Percentiles rank a stretch among this genome's conserved stretches.
Conservation (phyloP, 1,140 invertebrate genomes). For the Drosophila sulfurigaster region DNA sequence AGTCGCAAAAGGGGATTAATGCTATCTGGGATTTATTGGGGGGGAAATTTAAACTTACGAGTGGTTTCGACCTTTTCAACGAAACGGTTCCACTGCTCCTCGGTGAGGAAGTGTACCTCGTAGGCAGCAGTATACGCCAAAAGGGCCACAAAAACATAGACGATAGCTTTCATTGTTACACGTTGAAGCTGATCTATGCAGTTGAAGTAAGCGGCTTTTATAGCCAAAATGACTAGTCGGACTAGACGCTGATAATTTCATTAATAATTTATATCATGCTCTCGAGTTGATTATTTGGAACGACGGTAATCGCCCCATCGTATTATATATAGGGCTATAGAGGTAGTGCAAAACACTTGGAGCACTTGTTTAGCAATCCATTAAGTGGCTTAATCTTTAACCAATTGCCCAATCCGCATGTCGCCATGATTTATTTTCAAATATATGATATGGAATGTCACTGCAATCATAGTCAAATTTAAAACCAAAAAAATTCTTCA, state of each 20-base stretch:
- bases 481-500: background rate
- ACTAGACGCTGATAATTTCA: conserved; percentile 27
- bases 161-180: conserved; percentile 65
- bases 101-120: conserved; percentile 63
- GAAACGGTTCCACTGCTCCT: conserved; percentile 71
- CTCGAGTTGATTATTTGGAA: conserved; percentile 34
- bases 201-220: conserved; percentile 51
- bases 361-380: conserved; percentile 30
- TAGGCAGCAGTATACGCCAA: conserved; percentile 69
- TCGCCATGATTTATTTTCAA: conserved; percentile 47
- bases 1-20: conserved; percentile 7
- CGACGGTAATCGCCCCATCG: conserved; percentile 45
- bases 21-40: background rate
- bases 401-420: conserved; percentile 63
- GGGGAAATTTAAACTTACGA: conserved; percentile 54
- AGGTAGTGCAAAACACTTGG: conserved; percentile 50
- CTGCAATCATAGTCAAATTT: conserved; percentile 42
- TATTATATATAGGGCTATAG: conserved; percentile 39
- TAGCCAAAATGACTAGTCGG: conserved; percentile 31
- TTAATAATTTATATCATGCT: conserved; percentile 42
- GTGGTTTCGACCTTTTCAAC: conserved; percentile 51
- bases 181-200: conserved; percentile 36
- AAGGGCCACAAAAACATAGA: conserved; percentile 66
- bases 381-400: conserved; percentile 62
- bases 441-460: conserved; percentile 8